Conservation (phyloP, 2,113 vertebrate species). For the Phocoena phocoena region DNA sequence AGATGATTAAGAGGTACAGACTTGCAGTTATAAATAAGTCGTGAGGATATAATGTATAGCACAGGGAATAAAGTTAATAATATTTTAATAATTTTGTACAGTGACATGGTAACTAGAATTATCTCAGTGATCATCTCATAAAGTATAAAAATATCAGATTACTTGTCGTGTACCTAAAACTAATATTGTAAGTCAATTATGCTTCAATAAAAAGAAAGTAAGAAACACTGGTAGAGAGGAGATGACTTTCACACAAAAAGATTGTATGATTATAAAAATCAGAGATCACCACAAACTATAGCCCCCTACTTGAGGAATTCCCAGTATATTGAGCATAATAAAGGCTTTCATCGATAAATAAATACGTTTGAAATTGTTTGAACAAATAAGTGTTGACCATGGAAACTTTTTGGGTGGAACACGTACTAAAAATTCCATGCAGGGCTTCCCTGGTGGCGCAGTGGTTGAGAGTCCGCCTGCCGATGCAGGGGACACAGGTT, state of each 20-base stretch:
- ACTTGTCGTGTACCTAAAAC: neutral
- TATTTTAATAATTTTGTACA: neutral
- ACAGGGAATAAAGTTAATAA: neutral
- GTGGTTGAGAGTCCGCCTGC: too few relatives aligned
- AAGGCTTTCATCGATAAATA: conserved; percentile 1
- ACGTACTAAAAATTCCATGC: neutral
- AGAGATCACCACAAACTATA: neutral
- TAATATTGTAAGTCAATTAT: neutral
- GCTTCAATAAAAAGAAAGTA: neutral
- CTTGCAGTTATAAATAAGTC: neutral
- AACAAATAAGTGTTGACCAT: neutral
- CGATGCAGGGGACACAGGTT: too few relatives aligned
- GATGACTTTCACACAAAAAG: neutral
- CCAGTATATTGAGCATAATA: neutral
- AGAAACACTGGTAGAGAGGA: neutral
- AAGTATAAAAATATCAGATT: neutral
- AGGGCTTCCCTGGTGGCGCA: neutral
- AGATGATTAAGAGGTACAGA: neutral
- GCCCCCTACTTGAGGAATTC: neutral
- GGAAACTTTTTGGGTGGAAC: neutral
- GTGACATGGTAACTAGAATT: neutral
- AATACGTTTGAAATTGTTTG: neutral
- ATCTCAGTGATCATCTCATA: neutral
- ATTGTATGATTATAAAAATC: neutral
- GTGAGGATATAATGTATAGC: neutral